Base-by-base conservation (phyloP, 2,113 vertebrate species). In the Alethe diademata region DNA sequence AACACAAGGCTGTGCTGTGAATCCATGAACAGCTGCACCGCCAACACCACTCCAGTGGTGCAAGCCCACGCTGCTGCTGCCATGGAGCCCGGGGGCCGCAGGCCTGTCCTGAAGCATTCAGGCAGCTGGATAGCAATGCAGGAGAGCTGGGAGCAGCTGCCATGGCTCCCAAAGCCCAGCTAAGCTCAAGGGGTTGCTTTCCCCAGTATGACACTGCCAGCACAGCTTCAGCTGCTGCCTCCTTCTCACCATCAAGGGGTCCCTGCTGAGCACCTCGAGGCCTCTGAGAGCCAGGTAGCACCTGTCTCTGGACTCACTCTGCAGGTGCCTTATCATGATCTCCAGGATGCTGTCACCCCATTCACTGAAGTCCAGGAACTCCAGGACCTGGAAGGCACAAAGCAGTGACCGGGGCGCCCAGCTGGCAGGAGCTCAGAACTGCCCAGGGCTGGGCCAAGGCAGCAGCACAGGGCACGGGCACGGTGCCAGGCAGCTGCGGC, bases 81-180 rank as follows among this genome's bases (percentile, higher is more conserved):
- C 8, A 6, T 3, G 3, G 29, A 3, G 15, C 31, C 42, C 35
- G 7, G 20, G 66, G 19, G 35, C 29, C 8, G 1, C 35, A 24
- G 35, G 24, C 14, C 24, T 40, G 29, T 48, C 35, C 42, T 2
- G 0, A 12, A 56, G 60, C 15, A 14, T 15, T 23, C 5, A 3
- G 26, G 51, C 38, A 54, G 38, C 54, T 29, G 25, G 43, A 13
- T 1, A 2, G 38, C 0, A 4, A 66, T 0, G 9, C 35, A 19
- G 35, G 65, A 43, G 51, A 54, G 45, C 65, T 42, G 51, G 51
- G 31, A 78, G 66, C 60, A 54, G 45, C 58, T 26, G 19, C 35
- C 60, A 26, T 60, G 50, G 47, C 57, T 33, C 29, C n/a, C 8
- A 1, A 9, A 26, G 23, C 26, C 25, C 50, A 51, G 25, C 50